Percentiles rank a stretch among this genome's conserved stretches.
Evolutionary conservation across 2,797 vertebrate genomes (phyloP).

Genomic region (Anniella stebbinsi): DNA sequence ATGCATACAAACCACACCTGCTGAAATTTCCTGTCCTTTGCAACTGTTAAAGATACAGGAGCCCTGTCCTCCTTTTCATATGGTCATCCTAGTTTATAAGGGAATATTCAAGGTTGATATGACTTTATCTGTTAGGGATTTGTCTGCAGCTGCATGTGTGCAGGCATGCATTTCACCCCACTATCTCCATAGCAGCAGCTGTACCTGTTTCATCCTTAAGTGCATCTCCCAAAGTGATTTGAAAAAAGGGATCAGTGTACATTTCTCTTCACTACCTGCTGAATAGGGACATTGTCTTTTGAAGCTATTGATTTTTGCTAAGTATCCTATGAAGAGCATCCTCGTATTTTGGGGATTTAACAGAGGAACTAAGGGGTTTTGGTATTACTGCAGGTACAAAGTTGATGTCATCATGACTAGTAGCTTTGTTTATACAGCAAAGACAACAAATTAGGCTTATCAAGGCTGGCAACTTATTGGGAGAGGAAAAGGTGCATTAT

Average conservation of each 20-base stretch:
- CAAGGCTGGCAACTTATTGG: not conserved
- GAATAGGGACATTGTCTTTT: slow-evolving; percentile 11
- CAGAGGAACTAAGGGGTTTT: not conserved
- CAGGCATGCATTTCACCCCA: not conserved
- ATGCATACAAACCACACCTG: too few relatives aligned
- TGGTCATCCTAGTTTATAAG: too few relatives aligned
- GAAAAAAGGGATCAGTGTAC: not conserved
- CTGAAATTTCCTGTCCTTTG: too few relatives aligned
- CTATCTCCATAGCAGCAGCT: not conserved
- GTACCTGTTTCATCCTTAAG: not conserved
- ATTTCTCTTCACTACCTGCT: slow-evolving; percentile 14
- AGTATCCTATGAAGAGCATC: not conserved
- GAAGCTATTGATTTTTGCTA: not conserved
- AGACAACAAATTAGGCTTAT: slow-evolving; percentile 31
- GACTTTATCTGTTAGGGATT: slow-evolving; percentile 35
- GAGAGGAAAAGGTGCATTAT: not conserved
- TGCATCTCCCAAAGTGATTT: not conserved
- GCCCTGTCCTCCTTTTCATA: too few relatives aligned
- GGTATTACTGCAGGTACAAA: not conserved
- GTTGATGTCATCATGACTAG: not conserved
- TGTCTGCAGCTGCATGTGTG: not conserved
- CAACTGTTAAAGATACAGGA: too few relatives aligned
- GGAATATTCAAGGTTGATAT: slow-evolving; percentile 43
- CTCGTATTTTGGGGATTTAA: slow-evolving; percentile 17
- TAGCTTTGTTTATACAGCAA: slow-evolving; percentile 32